Evolutionary conservation across 1,140 invertebrate genomes (phyloP).

Genomic region (Drosophila fuyamai): DNA sequence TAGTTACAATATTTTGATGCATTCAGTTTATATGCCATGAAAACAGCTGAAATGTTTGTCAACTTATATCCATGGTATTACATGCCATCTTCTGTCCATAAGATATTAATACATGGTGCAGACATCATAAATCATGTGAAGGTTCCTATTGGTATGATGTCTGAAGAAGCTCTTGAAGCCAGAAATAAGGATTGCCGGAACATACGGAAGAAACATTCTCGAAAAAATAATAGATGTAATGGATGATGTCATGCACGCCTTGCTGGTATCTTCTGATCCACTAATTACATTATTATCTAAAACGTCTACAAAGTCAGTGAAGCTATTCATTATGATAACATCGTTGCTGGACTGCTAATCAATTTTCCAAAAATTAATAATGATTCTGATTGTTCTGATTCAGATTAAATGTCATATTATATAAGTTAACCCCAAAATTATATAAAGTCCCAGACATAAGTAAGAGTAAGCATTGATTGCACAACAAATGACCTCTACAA

Average conservation of each 20-base stretch:
- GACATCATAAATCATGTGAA: neutral
- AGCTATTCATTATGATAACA: neutral
- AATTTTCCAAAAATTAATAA: neutral
- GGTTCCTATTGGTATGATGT: constrained; percentile 12
- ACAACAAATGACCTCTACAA: too few species aligned
- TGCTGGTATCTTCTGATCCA: too few species aligned
- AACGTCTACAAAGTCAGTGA: too few species aligned
- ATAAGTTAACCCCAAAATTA: too few species aligned
- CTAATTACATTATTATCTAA: too few species aligned
- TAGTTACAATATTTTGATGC: neutral
- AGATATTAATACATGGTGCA: constrained; percentile 11
- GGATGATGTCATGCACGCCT: constrained; percentile 8
- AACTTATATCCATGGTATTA: constrained; percentile 6
- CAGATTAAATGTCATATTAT: neutral
- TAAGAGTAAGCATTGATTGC: too few species aligned
- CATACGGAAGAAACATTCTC: constrained; percentile 3
- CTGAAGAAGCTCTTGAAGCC: constrained; percentile 7
- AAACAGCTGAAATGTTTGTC: constrained; percentile 2
- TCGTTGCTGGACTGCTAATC: neutral
- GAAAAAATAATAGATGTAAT: constrained; percentile 10
- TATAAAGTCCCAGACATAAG: too few species aligned
- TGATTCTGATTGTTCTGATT: neutral
- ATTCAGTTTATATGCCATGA: constrained; percentile 7
- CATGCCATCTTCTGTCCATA: constrained; percentile 5
- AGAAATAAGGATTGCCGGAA: constrained; percentile 10